Percentiles rank a stretch among this genome's conserved stretches.
phyloP scores from a whole-genome alignment of 2,113 vertebrate genomes.

The Macquaria ambigua region DNA sequence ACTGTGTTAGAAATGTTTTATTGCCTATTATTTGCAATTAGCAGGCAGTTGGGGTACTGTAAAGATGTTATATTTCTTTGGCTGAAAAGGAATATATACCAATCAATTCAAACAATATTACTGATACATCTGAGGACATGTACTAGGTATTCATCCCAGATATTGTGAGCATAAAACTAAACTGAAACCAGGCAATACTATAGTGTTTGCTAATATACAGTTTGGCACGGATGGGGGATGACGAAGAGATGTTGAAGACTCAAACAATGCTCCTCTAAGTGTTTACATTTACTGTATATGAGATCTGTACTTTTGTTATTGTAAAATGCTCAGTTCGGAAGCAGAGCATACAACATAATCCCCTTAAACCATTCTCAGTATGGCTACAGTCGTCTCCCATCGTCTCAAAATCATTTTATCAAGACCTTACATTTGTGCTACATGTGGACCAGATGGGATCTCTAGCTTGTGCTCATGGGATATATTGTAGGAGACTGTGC shows the following conservation, averaged over 20 bases:
- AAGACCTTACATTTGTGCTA: not conserved
- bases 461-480: not conserved
- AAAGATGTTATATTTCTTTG: not conserved
- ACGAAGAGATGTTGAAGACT: not conserved
- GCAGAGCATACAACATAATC: not conserved
- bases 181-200: not conserved
- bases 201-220: not conserved
- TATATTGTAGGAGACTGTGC: not conserved
- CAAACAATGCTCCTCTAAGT: not conserved
- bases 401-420: not conserved
- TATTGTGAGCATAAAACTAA: not conserved
- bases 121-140: not conserved
- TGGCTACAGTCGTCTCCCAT: not conserved
- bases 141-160: not conserved
- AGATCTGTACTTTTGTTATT: not conserved
- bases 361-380: not conserved
- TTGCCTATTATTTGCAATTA: not conserved
- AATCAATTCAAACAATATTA: not conserved
- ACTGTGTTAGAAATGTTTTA: not conserved
- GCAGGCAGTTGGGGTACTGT: not conserved
- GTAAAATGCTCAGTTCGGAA: too few relatives aligned
- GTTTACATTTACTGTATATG: not conserved
- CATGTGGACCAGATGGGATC: not conserved
- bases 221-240: not conserved
- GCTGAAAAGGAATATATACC: not conserved